phyloP scores from a whole-genome alignment of 2,113 vertebrate genomes.

The Hemiscyllium ocellatum region DNA sequence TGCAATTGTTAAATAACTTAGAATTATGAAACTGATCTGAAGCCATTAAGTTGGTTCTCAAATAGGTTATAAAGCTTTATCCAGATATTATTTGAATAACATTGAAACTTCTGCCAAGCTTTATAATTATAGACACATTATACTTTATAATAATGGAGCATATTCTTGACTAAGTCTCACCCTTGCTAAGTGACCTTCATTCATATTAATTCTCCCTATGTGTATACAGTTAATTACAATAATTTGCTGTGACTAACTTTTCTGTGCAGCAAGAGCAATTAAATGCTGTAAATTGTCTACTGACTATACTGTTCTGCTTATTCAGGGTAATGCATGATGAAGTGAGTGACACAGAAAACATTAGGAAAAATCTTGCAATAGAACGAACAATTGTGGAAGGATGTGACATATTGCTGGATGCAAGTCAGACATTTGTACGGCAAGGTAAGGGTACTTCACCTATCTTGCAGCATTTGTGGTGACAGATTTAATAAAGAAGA shows the following conservation, averaged over 20 bases:
- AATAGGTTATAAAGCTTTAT: neutral
- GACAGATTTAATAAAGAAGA: too few relatives aligned
- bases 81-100: neutral
- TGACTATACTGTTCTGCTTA: neutral
- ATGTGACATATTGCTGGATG: constrained; percentile 90
- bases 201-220: neutral
- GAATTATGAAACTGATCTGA: constrained; percentile 14
- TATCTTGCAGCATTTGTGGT: too few relatives aligned
- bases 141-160: constrained; percentile 5
- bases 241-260: constrained; percentile 8
- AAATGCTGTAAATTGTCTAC: neutral
- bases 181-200: neutral
- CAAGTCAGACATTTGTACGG: constrained; percentile 90
- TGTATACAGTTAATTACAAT: neutral
- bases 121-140: neutral
- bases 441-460: constrained; percentile 68
- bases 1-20: neutral
- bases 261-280: neutral
- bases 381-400: constrained; percentile 96
- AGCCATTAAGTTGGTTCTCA: neutral
- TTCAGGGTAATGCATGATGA: constrained; percentile 93
- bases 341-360: constrained; percentile 97
- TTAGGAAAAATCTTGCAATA: constrained; percentile 91
- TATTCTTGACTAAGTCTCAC: neutral
- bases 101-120: neutral